phyloP scores from a whole-genome alignment of 2,888 invertebrate species.

The Gryllus longicercus region DNA sequence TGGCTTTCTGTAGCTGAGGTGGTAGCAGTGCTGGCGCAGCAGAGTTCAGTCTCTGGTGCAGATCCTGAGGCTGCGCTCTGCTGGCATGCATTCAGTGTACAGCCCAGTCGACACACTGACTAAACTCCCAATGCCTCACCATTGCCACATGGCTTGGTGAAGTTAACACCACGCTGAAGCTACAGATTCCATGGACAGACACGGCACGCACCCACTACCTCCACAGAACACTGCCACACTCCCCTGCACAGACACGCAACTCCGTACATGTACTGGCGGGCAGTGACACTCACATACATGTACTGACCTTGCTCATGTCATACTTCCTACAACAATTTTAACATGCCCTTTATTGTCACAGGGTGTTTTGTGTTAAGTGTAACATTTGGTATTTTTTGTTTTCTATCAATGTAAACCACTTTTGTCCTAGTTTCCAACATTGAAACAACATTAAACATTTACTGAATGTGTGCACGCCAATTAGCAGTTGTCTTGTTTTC shows the following conservation, averaged over 20 bases:
- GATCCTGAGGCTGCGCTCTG: neutral
- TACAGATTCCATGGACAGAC: slow-evolving; percentile 17
- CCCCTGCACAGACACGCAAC: slow-evolving; percentile 17
- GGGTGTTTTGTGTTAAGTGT: neutral
- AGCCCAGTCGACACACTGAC: neutral
- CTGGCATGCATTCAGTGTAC: slow-evolving; percentile 1
- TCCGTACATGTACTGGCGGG: slow-evolving; percentile 17
- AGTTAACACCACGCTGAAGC: neutral
- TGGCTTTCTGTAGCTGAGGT: slow-evolving; percentile 8
- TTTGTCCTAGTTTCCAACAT: slow-evolving; percentile 6
- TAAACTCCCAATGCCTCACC: neutral
- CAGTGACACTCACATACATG: slow-evolving; percentile 2
- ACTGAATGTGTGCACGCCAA: slow-evolving; percentile 10
- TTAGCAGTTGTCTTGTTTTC: slow-evolving; percentile 6
- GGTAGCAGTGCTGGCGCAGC: neutral
- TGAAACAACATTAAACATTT: neutral
- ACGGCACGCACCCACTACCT: neutral
- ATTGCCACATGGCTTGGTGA: neutral
- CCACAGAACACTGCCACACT: slow-evolving; percentile 2
- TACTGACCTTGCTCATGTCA: slow-evolving; percentile 17
- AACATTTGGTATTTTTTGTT: neutral
- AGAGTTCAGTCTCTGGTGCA: neutral
- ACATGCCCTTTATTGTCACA: slow-evolving; percentile 11
- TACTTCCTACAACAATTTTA: slow-evolving; percentile 3
- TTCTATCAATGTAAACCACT: slow-evolving; percentile 17